These are phyloP conservation scores for Bothrops jararaca DNA, from an alignment of 2,113 vertebrate species.

Conservation along the genomic window DNA sequence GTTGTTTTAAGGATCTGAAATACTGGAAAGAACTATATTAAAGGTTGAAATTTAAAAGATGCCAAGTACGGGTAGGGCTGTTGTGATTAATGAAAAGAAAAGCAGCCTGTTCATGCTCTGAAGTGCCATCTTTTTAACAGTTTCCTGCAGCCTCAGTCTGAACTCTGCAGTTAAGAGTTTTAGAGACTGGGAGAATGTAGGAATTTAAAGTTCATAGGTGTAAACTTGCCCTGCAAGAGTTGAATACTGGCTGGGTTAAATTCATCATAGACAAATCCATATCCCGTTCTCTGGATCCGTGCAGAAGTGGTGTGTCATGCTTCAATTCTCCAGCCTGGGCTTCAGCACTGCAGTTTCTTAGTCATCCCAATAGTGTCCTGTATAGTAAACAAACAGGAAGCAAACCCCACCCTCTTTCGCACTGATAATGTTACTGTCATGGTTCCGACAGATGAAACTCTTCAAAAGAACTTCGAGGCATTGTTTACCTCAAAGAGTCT, in stretches of 20 bases:
- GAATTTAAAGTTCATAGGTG: not conserved
- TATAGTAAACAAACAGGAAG: not conserved
- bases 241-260: not conserved
- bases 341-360: not conserved
- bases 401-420: not conserved
- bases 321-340: too few relatives aligned
- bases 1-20: not conserved
- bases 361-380: not conserved
- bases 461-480: too few relatives aligned
- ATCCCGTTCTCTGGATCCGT: not conserved
- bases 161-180: not conserved
- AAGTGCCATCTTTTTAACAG: not conserved
- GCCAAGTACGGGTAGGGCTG: too few relatives aligned
- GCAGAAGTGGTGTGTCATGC: not conserved
- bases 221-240: too few relatives aligned
- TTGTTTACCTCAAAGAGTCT: too few relatives aligned
- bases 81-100: not conserved
- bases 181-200: not conserved
- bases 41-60: not conserved
- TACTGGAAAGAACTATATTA: too few relatives aligned
- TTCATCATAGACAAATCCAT: not conserved
- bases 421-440: not conserved
- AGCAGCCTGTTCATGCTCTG: not conserved
- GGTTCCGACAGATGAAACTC: too few relatives aligned
- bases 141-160: not conserved